phyloP scores from a whole-genome alignment of 2,113 vertebrate species.

The Petrocephalus zakoni region DNA sequence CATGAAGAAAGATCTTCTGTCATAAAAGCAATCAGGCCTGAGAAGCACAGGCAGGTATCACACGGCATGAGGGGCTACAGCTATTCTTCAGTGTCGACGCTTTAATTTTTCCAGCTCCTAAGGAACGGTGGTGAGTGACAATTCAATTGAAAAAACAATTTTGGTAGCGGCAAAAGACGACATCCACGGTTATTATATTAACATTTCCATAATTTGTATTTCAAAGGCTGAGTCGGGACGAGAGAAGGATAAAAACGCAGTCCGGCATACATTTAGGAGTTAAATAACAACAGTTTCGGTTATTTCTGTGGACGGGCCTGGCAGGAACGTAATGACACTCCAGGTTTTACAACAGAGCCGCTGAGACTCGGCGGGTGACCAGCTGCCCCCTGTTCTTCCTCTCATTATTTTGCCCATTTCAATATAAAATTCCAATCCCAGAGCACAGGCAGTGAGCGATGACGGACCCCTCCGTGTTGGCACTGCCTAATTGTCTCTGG shows the following conservation, averaged over 20 bases:
- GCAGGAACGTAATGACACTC: neutral
- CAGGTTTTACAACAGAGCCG: neutral
- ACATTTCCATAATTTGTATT: constrained; percentile 20
- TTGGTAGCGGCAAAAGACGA: neutral
- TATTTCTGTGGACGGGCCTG: neutral
- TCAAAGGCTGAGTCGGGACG: constrained; percentile 5
- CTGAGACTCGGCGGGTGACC: neutral
- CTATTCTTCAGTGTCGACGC: neutral
- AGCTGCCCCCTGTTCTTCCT: neutral
- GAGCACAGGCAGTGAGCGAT: neutral
- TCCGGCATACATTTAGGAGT: constrained; percentile 8
- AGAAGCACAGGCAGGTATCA: neutral
- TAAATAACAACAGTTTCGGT: neutral
- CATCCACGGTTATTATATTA: constrained; percentile 13
- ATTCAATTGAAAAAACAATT: constrained; percentile 14
- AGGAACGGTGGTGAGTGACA: constrained; percentile 5
- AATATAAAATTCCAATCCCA: neutral
- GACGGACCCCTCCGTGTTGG: neutral
- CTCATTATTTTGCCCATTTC: constrained; percentile 15
- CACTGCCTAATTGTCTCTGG: neutral
- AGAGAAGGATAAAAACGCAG: neutral
- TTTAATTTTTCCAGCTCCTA: constrained; percentile 5
- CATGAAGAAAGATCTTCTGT: neutral
- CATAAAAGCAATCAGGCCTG: neutral
- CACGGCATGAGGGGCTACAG: neutral